Evolutionary conservation across 2,113 vertebrate genomes (phyloP).

Genomic region (Cynocephalus volans): DNA sequence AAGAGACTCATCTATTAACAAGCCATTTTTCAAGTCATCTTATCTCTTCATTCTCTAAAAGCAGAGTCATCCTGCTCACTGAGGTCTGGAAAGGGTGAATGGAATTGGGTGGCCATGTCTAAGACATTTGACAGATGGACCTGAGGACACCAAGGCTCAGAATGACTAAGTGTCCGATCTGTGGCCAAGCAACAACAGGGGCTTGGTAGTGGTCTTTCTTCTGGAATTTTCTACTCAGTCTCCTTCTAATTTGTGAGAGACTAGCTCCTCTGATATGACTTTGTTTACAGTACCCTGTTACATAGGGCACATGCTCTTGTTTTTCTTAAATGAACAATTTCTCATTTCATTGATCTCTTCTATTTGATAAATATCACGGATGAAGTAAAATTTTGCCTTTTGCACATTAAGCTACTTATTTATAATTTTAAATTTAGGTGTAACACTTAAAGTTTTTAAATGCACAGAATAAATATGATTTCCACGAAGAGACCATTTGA

Average conservation of each 20-base stretch:
- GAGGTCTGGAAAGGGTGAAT: background rate
- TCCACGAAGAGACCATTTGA: conserved; percentile 69
- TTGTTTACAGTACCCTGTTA: background rate
- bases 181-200: background rate
- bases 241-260: background rate
- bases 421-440: background rate
- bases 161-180: background rate
- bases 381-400: conserved; percentile 40
- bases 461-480: conserved; percentile 82
- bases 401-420: background rate
- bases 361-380: background rate
- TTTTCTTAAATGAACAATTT: conserved; percentile 49
- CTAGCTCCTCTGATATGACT: background rate
- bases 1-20: conserved; percentile 6
- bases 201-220: background rate
- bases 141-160: background rate
- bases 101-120: background rate
- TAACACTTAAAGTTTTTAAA: background rate
- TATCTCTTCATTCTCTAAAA: background rate
- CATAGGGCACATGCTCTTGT: background rate
- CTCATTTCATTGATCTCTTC: background rate
- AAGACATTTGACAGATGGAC: background rate
- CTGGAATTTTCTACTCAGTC: background rate
- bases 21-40: background rate
- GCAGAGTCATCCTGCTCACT: background rate